Conservation (phyloP, 2,888 invertebrate species). For the Amorpha juglandis region DNA sequence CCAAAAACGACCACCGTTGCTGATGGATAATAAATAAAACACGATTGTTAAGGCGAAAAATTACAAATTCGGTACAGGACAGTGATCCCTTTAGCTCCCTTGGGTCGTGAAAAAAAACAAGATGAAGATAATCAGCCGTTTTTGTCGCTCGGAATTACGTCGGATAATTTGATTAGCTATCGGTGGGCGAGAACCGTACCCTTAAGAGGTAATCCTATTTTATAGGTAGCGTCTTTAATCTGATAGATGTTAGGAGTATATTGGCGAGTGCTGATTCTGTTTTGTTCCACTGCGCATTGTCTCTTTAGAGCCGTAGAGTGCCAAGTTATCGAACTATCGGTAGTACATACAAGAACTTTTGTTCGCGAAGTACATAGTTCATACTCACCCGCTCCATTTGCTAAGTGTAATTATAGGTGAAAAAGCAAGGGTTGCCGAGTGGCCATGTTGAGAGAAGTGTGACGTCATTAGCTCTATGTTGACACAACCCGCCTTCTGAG, state of each 20-base stretch:
- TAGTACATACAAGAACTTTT: constrained; percentile 22
- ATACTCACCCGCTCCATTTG: constrained; percentile 46
- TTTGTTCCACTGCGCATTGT: constrained; percentile 31
- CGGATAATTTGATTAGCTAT: constrained; percentile 79
- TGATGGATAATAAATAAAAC: constrained; percentile 31
- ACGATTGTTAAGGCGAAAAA: constrained; percentile 39
- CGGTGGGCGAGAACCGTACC: constrained; percentile 70
- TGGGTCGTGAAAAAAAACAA: constrained; percentile 63
- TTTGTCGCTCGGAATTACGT: constrained; percentile 76
- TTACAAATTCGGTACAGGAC: constrained; percentile 56
- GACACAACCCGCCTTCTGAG: constrained; percentile 74
- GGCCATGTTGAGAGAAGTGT: constrained; percentile 72
- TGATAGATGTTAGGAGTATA: constrained; percentile 58
- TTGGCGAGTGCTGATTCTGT: constrained; percentile 44
- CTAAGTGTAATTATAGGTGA: constrained; percentile 65
- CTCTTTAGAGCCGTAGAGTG: constrained; percentile 29
- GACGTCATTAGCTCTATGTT: constrained; percentile 80
- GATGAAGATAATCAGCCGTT: constrained; percentile 74
- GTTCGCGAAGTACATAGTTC: constrained; percentile 28
- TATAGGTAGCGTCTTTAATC: constrained; percentile 66
- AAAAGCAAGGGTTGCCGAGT: constrained; percentile 70
- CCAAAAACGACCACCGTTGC: not conserved
- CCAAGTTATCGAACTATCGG: constrained; percentile 15
- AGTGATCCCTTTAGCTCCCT: constrained; percentile 64
- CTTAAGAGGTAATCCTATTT: constrained; percentile 74